Evolutionary conservation across 2,797 vertebrate genomes (phyloP).

Genomic region (Peromyscus aztecus): DNA sequence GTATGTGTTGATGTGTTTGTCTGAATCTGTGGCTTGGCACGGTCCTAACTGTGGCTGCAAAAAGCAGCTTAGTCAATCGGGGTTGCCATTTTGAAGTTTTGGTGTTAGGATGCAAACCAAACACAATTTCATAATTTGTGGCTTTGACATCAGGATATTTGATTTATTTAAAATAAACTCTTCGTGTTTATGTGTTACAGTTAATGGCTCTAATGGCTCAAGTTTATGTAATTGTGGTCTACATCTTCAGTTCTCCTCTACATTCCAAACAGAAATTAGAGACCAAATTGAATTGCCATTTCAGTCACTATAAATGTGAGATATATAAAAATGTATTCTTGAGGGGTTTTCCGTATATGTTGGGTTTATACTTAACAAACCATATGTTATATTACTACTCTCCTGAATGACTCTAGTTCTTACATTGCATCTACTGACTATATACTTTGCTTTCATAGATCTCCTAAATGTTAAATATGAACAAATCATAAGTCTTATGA

Average conservation of each 20-base stretch:
- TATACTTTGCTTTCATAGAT: conserved; percentile 33
- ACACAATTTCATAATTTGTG: conserved; percentile 67
- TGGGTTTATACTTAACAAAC: conserved; percentile 48
- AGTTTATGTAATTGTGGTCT: conserved; percentile 75
- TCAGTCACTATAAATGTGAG: conserved; percentile 46
- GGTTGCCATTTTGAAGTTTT: conserved; percentile 14
- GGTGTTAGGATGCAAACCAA: conserved; percentile 69
- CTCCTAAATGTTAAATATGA: conserved; percentile 23
- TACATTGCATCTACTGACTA: neutral
- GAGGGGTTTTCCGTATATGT: conserved; percentile 51
- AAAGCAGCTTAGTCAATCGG: conserved; percentile 50
- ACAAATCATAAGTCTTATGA: neutral
- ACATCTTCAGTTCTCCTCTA: conserved; percentile 43
- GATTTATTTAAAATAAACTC: conserved; percentile 81
- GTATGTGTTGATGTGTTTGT: neutral
- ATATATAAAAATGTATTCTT: conserved; percentile 10
- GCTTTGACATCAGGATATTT: conserved; percentile 60
- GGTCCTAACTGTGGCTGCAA: conserved; percentile 5
- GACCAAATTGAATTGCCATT: conserved; percentile 53
- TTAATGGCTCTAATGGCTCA: conserved; percentile 61
- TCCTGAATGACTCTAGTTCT: neutral
- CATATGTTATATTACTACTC: neutral
- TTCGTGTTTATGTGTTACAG: conserved; percentile 63
- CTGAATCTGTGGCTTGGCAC: conserved; percentile 63
- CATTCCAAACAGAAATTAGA: conserved; percentile 72